These are phyloP conservation scores for Dryomyza anilis DNA, from an alignment of 2,888 invertebrate species.

Conservation along the genomic window DNA sequence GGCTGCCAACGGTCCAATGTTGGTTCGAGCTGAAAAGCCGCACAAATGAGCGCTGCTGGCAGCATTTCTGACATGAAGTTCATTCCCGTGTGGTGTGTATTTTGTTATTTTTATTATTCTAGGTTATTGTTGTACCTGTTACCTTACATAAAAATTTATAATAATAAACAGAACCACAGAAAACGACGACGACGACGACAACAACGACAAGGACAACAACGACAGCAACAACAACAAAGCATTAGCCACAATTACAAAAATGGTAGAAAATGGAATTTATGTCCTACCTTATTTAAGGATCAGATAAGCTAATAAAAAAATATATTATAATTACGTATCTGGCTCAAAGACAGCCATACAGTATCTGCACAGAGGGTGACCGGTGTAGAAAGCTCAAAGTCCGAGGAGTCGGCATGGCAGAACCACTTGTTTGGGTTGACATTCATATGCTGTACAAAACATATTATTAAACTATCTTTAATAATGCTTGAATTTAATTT, in stretches of 20 bases:
- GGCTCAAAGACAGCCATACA: too few species aligned
- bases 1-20: background rate
- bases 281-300: constrained; percentile 55
- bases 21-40: too few species aligned
- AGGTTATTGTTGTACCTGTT: constrained; percentile 27
- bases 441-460: too few species aligned
- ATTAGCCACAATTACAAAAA: constrained; percentile 30
- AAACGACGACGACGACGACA: constrained; percentile 18
- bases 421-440: too few species aligned
- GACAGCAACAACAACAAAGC: constrained; percentile 21
- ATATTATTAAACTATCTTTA: too few species aligned
- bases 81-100: constrained; percentile 16
- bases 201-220: constrained; percentile 14
- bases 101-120: constrained; percentile 13
- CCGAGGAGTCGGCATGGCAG: too few species aligned
- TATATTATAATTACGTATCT: constrained; percentile 61
- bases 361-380: too few species aligned
- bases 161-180: constrained; percentile 30
- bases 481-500: too few species aligned
- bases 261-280: constrained; percentile 48
- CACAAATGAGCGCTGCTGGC: background rate
- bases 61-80: background rate
- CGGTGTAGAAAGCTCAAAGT: too few species aligned
- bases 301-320: constrained; percentile 61
- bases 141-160: constrained; percentile 48